Base-by-base conservation (phyloP, 2,113 vertebrate species). In the Conger conger region DNA sequence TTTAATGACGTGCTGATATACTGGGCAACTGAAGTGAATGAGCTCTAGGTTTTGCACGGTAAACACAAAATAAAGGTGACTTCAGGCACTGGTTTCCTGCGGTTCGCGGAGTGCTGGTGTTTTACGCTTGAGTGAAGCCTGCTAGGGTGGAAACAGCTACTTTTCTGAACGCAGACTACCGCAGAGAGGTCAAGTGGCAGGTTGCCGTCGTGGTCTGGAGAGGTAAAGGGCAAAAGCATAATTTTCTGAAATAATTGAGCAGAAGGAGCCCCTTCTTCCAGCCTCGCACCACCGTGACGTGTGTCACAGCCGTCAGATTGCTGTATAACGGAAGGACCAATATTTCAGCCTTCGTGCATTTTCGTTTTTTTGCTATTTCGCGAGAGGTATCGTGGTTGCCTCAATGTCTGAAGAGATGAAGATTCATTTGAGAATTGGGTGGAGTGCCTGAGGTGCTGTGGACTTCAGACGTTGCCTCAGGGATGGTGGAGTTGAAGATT, bases 231-330 rank as follows among this genome's bases (percentile, higher is more conserved):
- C 40, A 80, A 45, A 80, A 80, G 30, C 27, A 80, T n/a, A 3
- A 50, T 80, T 80, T 80, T 80, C 79, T 50, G 40, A 45, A 45
- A 80, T 80, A 80, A 80, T 80, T 80, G 38, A 80, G 79, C 79
- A 80, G 79, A 80, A 80, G 36, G 23, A 80, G n/a, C 13, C 79
- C 30, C 37, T 80, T 27, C 38, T 80, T 23, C 38, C 2, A 23
- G 38, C 23, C 79, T 45, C 79, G n/a, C 11, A 80, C 79, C 79
- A 50, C 42, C 13, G 40, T 9, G 38, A 37, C 79, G 33, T 6
- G 20, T 81, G 18, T 45, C 79, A 9, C 13, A 4, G 6, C 36
- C 78, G 18, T 37, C 23, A 42, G 78, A 27, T 36, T 11, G 13
- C 42, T n/a, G 40, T 30, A 30, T 2, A 45, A 45, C n/a, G 15